These are phyloP conservation scores for Netelia inedita DNA, from an alignment of 2,888 invertebrate genomes.

Conservation along the genomic window DNA sequence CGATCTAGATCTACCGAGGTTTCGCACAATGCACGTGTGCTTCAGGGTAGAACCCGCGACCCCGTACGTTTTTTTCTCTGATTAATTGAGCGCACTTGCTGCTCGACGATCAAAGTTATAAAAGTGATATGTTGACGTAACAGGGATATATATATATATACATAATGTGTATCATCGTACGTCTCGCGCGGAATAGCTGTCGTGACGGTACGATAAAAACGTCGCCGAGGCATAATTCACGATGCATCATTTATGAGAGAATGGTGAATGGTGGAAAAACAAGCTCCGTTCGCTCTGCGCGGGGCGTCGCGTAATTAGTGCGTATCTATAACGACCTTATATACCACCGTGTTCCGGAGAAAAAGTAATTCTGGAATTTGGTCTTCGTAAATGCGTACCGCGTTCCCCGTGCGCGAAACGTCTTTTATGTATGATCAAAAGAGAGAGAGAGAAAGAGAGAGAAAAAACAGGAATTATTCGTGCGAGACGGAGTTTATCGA, in stretches of 20 bases:
- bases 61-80: constrained; percentile 42
- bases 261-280: constrained; percentile 52
- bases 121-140: constrained; percentile 60
- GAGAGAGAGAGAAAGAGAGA: constrained; percentile 29
- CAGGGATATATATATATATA: constrained; percentile 39
- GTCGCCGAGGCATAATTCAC: constrained; percentile 66
- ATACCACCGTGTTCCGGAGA: constrained; percentile 28
- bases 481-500: constrained; percentile 18
- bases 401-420: constrained; percentile 3
- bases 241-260: constrained; percentile 72
- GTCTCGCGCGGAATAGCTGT: constrained; percentile 43
- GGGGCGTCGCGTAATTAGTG: constrained; percentile 69
- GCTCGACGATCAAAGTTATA: constrained; percentile 49
- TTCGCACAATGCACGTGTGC: constrained; percentile 28
- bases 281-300: constrained; percentile 60
- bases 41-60: background rate
- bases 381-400: constrained; percentile 20
- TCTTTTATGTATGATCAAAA: constrained; percentile 4
- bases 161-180: constrained; percentile 29
- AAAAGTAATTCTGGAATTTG: constrained; percentile 49
- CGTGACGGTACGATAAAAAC: constrained; percentile 56
- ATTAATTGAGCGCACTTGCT: constrained; percentile 42
- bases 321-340: constrained; percentile 37
- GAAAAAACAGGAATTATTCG: constrained; percentile 30
- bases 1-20: background rate